Base-by-base conservation (phyloP, 2,888 invertebrate species). In the Drosophila nigricruria region DNA sequence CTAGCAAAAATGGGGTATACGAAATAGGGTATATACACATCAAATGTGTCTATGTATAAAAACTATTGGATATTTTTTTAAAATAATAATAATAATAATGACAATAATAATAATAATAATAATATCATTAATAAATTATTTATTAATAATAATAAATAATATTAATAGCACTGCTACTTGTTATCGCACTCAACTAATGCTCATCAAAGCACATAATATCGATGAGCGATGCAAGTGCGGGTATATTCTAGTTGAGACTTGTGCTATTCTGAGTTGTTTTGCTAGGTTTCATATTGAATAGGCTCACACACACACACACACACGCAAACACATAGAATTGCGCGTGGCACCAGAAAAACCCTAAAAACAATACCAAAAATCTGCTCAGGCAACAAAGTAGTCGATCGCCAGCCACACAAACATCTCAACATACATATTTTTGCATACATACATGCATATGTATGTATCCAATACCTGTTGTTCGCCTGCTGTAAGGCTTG, bases 381-480 rank as follows among this genome's bases (percentile, higher is more conserved):
- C 62, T 77, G 81, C 73, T 71, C 61, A 65, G 56, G 27, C 76
- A 78, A 82, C 80, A 84, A 66, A 77, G 38, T 38, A 25, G 65
- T 81, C 59, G 70, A 68, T 62, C 67, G 56, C 63, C 60, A 58
- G 34, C 45, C 36, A 59, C 25, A 36, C 23, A 52, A 20, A 52
- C 42, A 49, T 5, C 45, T 25, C 16, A 45, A 59, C 64, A 10
- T 42, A 54, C 57, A 65, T 49, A 30, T 34, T 52, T 50, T 43
- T 36, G 34, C 56, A 49, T 53, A 65, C 58, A 68, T 42, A 38
- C 61, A 45, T 25, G 4, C 40, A 18, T n/a, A 32, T 1, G 25
- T n/a, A 62, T 50, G 42, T 68, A 50, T 59, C 54, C 47, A 23
- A 71, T 84, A 87, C 87, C 83, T 81, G 82, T 76, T 81, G 82